Conservation (phyloP, 2,888 invertebrate species). For the Cenopis cana region DNA sequence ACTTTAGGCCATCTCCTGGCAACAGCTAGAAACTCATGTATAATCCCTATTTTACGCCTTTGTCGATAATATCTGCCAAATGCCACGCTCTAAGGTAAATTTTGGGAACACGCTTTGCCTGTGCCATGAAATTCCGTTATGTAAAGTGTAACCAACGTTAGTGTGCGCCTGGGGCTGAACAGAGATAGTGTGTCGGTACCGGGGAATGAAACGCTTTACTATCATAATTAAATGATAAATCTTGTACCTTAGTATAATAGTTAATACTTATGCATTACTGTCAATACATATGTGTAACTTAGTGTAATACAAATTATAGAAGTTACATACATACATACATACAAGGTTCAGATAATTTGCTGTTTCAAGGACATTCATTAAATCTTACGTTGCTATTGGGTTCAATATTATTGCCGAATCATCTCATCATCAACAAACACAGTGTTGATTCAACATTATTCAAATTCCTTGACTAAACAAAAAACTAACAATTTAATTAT, state of each 20-base stretch:
- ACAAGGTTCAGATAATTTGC: no score
- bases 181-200: background rate
- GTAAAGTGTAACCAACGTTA: constrained; percentile 13
- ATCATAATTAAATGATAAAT: background rate
- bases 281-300: no score
- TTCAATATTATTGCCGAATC: background rate
- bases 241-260: background rate
- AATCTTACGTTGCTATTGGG: no score
- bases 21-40: background rate
- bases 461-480: constrained; percentile 28
- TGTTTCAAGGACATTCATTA: no score
- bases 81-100: background rate
- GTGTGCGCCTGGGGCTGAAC: constrained; percentile 6
- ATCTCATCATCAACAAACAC: background rate
- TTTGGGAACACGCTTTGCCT: constrained; percentile 3
- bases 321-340: no score
- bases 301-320: no score
- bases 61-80: background rate
- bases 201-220: background rate
- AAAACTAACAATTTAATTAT: constrained; percentile 41
- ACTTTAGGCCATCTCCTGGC: no score
- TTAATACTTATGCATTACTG: no score
- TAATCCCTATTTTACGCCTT: background rate
- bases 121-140: constrained; percentile 12
- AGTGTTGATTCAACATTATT: constrained; percentile 8